Conservation (phyloP, 2,113 vertebrate genomes). For the Ammodytes dubius region DNA sequence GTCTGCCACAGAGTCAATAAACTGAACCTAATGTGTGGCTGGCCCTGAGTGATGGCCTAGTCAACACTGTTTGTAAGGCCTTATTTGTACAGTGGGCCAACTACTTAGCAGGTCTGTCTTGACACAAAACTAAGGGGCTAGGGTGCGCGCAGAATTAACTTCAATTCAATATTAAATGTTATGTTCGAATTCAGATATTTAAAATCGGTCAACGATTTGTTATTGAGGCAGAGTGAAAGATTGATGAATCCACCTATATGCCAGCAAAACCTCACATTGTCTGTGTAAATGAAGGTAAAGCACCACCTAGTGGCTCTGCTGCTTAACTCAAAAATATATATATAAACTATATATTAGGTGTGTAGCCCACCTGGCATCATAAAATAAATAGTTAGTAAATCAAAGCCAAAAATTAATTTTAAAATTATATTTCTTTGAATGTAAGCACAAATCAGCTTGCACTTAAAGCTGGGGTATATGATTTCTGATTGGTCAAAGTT, state of each 20-base stretch:
- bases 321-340: no score
- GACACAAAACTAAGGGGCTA: neutral
- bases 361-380: no score
- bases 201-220: neutral
- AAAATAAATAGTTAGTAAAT: no score
- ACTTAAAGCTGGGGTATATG: no score
- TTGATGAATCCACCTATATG: neutral
- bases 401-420: no score
- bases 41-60: constrained; percentile 5
- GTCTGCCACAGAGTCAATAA: constrained; percentile 20
- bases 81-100: neutral
- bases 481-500: no score
- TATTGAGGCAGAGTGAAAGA: neutral
- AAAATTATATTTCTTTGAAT: no score
- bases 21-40: constrained; percentile 11
- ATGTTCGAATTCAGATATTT: neutral
- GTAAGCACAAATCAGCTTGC: no score
- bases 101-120: neutral
- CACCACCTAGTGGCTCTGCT: neutral
- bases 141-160: neutral
- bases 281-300: neutral
- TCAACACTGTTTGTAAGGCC: constrained; percentile 5
- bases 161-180: neutral
- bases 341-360: no score
- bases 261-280: neutral